Evolutionary conservation across 2,113 vertebrate species (phyloP).

Genomic region (Lasiurus cinereus): DNA sequence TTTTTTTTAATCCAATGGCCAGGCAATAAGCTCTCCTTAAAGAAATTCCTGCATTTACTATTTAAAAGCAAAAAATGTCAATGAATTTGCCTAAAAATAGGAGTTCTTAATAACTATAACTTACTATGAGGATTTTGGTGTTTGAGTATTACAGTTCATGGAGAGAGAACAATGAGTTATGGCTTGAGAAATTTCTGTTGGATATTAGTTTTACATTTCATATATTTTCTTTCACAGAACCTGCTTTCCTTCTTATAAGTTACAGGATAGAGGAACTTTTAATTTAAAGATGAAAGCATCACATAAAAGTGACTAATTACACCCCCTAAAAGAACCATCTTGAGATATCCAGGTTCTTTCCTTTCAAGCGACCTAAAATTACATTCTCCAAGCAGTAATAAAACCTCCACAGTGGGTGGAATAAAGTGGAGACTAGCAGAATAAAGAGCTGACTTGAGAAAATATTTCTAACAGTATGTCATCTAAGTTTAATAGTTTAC

Average conservation of each 20-base stretch:
- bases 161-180: background rate
- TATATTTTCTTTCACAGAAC: conserved; percentile 29
- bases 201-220: conserved; percentile 14
- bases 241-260: conserved; percentile 32
- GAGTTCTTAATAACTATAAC: background rate
- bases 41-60: conserved; percentile 19
- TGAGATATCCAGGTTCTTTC: background rate
- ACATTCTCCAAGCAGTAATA: background rate
- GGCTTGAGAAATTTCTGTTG: background rate
- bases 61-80: conserved; percentile 13
- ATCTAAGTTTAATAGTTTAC: conserved; percentile 9
- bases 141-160: conserved; percentile 10
- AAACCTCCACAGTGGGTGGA: background rate
- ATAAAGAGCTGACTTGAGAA: background rate
- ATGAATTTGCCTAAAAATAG: background rate
- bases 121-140: background rate
- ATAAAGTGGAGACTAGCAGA: conserved; percentile 2
- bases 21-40: background rate
- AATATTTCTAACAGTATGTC: background rate
- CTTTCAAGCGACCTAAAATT: conserved; percentile 41
- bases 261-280: background rate
- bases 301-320: conserved; percentile 8
- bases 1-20: background rate
- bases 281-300: conserved; percentile 38
- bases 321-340: background rate